Base-by-base conservation (phyloP, 2,113 vertebrate genomes). In the Xiphorhynchus elegans region DNA sequence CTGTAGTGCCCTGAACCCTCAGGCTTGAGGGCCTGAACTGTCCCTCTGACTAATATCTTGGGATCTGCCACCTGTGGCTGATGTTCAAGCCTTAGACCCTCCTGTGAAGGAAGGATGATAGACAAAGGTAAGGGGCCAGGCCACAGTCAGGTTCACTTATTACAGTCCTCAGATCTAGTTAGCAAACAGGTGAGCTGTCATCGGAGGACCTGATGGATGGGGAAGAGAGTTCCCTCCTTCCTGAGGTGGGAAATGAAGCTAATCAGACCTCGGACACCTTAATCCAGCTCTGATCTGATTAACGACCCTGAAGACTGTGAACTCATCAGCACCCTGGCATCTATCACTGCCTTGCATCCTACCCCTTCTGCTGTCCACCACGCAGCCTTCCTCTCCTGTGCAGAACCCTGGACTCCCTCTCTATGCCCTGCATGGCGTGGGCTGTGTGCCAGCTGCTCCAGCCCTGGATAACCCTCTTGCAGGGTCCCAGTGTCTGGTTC, bases 271-370 rank as follows among this genome's bases (percentile, higher is more conserved):
- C 1, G 0, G 96, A 91, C 96, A 97, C 93, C 97, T 97, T 96
- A 96, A 97, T 97, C 95, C 95, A 96, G 93, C 95, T 96, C 84
- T 77, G 95, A 85, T 91, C 93, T 97, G 97, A 97, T 97, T 97
- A 95, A 97, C 63, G 78, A 81, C 78, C 60, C 75, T 58, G 53
- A 88, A 93, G 95, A 92, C 84, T 93, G 88, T 96, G 96, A 97
- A 96, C 97, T 97, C 96, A 97, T 97, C 97, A 96, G 94, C 49
- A 88, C 66, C 56, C 68, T 72, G 60, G 91, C 78, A 97, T 97
- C 91, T 88, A 95, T 97, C 96, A 97, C 88, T 58, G 83, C 55
- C 47, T 63, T 89, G 84, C 35, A 47, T 93, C 84, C 84, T 93
- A 7, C 90, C 95, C 94, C 84, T 95, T 89, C 63, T 70, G 87